Base-by-base conservation (phyloP, 2,113 vertebrate species). In the Pseudorectes ferrugineus region DNA sequence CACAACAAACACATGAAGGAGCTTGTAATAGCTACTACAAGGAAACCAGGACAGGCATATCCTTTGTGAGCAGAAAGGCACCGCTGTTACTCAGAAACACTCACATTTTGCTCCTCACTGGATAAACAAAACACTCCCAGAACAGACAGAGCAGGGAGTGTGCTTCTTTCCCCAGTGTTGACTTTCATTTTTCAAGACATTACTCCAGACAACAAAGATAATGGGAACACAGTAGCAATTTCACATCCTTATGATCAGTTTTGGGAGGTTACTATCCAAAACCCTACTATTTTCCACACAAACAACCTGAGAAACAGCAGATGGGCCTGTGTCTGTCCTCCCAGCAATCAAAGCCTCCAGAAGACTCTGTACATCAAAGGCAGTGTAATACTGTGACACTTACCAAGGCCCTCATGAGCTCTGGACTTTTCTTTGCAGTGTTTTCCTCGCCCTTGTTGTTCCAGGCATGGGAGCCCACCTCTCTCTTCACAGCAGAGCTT, bases 401-500 rank as follows among this genome's bases (percentile, higher is more conserved):
- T 95, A 99, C 99, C 98, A 48, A 98, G 97, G 13, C 98, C 96
- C 72, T 98, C 89, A 6, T 36, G 94, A 76, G 97, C 72, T 17
- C 98, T 97, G 17, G 85, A 62, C 45, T 97, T 98, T 22, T 97
- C 97, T 86, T 89, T 90, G 36, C 95, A 93, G 54, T 87, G 62
- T 88, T 98, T 98, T 95, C 96, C 95, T 96, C 65, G 76, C 40
- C 97, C 89, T 42, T 79, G 93, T 48, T 97, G 97, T 89, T 99
- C 97, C 85, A 98, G 97, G 62, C 98, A 98, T 16, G 96, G 98
- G 40, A 99, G 97, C 1, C 96, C 98, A 14, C 97, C 97, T 35
- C 98, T 96, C 12, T 97, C 97, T 45, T 98, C 98, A 90, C 99
- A 99, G 91, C 97, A 98, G 85, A 99, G 94, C 95, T 99, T 98